Percentiles rank a stretch among this genome's conserved stretches.
Evolutionary conservation across 2,113 vertebrate genomes (phyloP).

Genomic region (human (Homo sapiens)): DNA sequence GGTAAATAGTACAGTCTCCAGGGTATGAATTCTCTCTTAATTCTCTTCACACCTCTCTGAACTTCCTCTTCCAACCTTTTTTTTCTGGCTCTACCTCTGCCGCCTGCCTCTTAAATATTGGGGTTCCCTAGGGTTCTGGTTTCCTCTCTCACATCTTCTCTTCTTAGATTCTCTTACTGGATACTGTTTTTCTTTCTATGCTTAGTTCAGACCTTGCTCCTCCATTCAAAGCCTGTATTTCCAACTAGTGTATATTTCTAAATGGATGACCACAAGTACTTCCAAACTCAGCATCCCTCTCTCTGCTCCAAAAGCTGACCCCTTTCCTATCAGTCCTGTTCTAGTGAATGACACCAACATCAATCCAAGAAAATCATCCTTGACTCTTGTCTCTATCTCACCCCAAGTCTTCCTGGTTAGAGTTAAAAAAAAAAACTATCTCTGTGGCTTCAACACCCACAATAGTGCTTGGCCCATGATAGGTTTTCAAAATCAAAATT

Average conservation of each 20-base stretch:
- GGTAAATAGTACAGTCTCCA: neutral
- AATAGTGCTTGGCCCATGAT: too few species aligned
- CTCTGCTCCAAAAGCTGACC: neutral
- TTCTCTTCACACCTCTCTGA: neutral
- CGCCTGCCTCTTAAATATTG: neutral
- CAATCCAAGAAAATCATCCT: neutral
- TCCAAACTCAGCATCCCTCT: neutral
- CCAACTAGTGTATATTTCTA: neutral
- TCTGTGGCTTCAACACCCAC: neutral
- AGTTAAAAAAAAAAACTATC: neutral
- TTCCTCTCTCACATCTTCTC: neutral
- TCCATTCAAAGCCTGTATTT: neutral
- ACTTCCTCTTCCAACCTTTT: neutral
- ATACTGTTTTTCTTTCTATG: neutral
- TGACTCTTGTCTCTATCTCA: neutral
- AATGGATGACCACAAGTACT: neutral
- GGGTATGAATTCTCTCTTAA: neutral
- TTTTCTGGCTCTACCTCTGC: neutral
- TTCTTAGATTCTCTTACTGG: neutral
- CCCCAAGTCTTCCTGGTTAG: neutral
- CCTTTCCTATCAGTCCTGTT: neutral
- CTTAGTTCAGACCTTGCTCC: neutral
- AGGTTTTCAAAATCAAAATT: neutral
- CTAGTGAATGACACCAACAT: neutral
- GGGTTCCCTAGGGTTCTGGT: neutral